These are phyloP conservation scores for Vultur gryphus DNA, from an alignment of 2,797 vertebrate genomes.

Conservation along the genomic window DNA sequence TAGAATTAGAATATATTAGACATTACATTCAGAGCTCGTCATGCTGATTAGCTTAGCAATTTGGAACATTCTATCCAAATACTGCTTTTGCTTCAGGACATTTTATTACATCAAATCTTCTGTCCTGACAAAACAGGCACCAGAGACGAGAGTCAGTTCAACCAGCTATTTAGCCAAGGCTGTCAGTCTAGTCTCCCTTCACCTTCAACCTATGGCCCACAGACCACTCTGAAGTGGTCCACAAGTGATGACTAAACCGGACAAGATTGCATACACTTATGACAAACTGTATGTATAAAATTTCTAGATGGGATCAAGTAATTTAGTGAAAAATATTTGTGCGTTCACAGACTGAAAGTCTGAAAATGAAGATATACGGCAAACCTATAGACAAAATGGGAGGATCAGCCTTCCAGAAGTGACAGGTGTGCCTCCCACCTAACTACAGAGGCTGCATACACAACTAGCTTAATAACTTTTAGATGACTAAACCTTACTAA, in stretches of 20 bases:
- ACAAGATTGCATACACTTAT: accelerated
- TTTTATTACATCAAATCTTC: background rate
- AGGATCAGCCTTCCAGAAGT: background rate
- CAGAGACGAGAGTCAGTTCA: background rate
- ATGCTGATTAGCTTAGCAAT: background rate
- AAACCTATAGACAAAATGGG: background rate
- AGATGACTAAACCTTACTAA: background rate
- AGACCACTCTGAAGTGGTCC: background rate
- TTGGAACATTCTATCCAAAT: background rate
- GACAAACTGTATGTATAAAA: background rate
- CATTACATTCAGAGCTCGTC: background rate
- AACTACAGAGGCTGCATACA: background rate
- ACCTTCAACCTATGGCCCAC: background rate
- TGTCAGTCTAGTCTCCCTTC: background rate
- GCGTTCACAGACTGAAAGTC: background rate
- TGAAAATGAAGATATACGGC: background rate
- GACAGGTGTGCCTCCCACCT: background rate
- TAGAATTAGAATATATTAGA: background rate
- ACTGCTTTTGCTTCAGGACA: background rate
- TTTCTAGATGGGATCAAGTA: background rate
- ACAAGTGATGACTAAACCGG: accelerated
- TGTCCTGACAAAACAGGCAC: background rate
- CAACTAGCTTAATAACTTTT: background rate
- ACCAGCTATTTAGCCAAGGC: background rate
- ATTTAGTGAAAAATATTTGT: background rate